Conservation (phyloP, 2,113 vertebrate species). For the Prunella himalayana region DNA sequence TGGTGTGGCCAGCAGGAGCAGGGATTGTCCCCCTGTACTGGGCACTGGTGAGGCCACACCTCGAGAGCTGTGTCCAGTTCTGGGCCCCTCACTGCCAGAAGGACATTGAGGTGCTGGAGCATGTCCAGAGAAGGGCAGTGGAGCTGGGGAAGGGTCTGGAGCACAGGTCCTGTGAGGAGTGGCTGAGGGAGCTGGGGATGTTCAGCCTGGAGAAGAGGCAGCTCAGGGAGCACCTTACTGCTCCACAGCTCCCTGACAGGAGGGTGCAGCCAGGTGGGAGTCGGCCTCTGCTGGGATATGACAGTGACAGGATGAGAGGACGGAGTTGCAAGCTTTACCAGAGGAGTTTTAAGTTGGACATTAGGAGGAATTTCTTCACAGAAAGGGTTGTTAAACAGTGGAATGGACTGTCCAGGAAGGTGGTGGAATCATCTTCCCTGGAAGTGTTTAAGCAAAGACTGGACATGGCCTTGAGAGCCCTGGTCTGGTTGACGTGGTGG, state of each 20-base stretch:
- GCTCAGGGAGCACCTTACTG: not conserved
- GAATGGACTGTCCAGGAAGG: not conserved
- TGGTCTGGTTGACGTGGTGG: not conserved
- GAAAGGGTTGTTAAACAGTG: not conserved
- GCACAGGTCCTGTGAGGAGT: not conserved
- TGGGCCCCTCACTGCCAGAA: no score
- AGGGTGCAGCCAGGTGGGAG: not conserved
- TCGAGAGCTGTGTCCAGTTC: not conserved
- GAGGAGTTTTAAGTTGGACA: not conserved
- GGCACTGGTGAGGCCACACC: not conserved
- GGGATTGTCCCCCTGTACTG: not conserved
- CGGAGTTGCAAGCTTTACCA: not conserved
- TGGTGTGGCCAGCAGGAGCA: not conserved
- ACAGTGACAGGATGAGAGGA: not conserved
- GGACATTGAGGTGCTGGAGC: not conserved
- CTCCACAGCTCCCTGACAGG: not conserved
- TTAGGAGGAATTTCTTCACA: not conserved
- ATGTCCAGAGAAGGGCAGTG: accelerated
- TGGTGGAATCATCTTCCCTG: not conserved
- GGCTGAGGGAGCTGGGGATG: not conserved
- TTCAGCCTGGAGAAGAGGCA: not conserved
- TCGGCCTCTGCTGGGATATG: accelerated
- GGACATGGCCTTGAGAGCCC: not conserved
- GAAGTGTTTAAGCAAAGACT: not conserved
- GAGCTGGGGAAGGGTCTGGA: not conserved